phyloP scores from a whole-genome alignment of 2,888 invertebrate genomes.

The Cerastis leucographa region DNA sequence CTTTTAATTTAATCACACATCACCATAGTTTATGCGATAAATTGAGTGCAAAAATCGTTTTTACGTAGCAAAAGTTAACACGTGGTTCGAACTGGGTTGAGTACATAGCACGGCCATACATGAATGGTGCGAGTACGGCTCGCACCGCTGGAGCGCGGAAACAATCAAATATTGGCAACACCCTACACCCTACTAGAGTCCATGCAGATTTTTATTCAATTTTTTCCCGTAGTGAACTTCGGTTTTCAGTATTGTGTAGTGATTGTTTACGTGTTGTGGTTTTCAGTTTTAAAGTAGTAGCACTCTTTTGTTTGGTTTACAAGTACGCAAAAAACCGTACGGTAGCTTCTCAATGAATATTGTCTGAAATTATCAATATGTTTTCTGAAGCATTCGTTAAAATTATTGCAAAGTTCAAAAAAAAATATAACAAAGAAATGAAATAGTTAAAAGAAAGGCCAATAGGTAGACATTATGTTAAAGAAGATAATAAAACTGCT shows the following conservation, averaged over 20 bases:
- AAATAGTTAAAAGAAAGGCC: neutral
- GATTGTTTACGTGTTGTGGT: constrained; percentile 45
- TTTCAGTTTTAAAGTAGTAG: constrained; percentile 14
- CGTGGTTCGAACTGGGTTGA: constrained; percentile 44
- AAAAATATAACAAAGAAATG: neutral
- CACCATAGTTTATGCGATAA: constrained; percentile 7
- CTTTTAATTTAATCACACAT: neutral
- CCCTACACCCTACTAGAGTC: constrained; percentile 51
- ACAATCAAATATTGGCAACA: constrained; percentile 72
- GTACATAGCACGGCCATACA: constrained; percentile 57
- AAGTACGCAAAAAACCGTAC: neutral
- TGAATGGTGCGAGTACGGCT: constrained; percentile 60
- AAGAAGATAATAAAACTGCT: neutral
- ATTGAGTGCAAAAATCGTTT: constrained; percentile 40
- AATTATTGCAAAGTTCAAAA: neutral
- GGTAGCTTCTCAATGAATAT: too few species aligned
- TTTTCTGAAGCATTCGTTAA: neutral
- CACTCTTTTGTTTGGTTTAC: neutral
- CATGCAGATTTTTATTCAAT: constrained; percentile 59
- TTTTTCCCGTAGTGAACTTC: constrained; percentile 48
- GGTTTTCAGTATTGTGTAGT: constrained; percentile 32
- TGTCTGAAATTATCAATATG: neutral
- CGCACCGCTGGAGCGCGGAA: constrained; percentile 68
- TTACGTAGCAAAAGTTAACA: constrained; percentile 48
- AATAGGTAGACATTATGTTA: neutral